Conservation (phyloP, 2,113 vertebrate species). For the Malurus elegans region DNA sequence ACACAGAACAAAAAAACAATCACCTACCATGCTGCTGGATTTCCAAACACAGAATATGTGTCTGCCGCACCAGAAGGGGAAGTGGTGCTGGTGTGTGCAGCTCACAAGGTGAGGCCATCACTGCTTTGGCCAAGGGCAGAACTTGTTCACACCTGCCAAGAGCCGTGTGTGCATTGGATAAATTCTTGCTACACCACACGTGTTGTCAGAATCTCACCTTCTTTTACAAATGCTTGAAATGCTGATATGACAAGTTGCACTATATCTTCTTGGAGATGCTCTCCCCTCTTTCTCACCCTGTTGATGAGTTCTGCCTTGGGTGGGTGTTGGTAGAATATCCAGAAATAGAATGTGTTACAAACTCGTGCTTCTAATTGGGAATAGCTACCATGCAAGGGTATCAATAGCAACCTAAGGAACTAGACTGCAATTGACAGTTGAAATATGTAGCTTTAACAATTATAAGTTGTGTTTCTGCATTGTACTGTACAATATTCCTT, state of each 20-base stretch:
- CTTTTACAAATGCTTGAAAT: background rate
- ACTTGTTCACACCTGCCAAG: background rate
- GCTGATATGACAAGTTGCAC: background rate
- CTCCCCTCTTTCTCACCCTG: background rate
- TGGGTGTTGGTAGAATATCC: background rate
- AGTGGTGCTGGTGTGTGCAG: background rate
- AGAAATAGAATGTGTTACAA: background rate
- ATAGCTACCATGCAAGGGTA: background rate
- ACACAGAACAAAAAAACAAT: background rate
- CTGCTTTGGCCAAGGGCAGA: background rate
- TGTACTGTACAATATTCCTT: background rate
- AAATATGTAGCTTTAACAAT: background rate
- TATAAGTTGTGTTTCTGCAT: background rate
- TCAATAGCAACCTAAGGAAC: background rate
- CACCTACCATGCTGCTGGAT: background rate
- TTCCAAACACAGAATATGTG: background rate
- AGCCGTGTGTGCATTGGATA: rapidly evolving
- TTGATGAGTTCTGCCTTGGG: background rate
- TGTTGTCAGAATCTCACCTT: background rate
- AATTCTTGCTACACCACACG: background rate
- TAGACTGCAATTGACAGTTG: background rate
- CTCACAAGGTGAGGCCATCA: rapidly evolving
- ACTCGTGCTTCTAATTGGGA: background rate
- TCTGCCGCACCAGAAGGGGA: background rate
- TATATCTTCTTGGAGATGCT: background rate